phyloP scores from a whole-genome alignment of 2,888 invertebrate genomes.

The Halictus ligatus region DNA sequence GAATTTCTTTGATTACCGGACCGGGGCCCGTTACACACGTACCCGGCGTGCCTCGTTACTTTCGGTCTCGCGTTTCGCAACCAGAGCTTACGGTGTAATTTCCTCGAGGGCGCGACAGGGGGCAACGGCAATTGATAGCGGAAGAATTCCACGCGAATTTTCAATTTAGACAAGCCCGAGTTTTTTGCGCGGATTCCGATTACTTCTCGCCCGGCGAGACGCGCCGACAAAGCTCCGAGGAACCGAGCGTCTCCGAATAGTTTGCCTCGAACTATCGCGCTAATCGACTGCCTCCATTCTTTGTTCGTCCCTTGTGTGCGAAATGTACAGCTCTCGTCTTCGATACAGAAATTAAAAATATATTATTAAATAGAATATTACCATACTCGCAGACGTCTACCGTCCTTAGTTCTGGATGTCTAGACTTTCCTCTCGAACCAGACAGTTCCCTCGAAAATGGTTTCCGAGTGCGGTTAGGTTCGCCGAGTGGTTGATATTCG shows the following conservation, averaged over 20 bases:
- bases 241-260: not conserved
- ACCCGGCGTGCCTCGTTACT: slow-evolving; percentile 22
- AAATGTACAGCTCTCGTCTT: not conserved
- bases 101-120: not conserved
- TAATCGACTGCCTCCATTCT: not conserved
- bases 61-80: slow-evolving; percentile 32
- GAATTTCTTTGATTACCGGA: slow-evolving; percentile 36
- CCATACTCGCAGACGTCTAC: too few relatives aligned
- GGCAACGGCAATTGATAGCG: slow-evolving; percentile 38
- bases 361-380: too few relatives aligned
- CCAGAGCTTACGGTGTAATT: slow-evolving; percentile 54
- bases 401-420: too few relatives aligned
- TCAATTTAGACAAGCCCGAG: slow-evolving; percentile 54
- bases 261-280: not conserved
- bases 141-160: slow-evolving; percentile 50
- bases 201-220: slow-evolving; percentile 27
- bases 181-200: slow-evolving; percentile 58
- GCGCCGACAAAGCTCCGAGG: not conserved
- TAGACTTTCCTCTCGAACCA: not conserved
- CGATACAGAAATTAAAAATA: too few relatives aligned
- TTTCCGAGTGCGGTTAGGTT: not conserved
- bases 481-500: slow-evolving; percentile 11
- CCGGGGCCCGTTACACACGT: slow-evolving; percentile 23
- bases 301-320: not conserved
- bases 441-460: not conserved